phyloP scores from a whole-genome alignment of 2,797 vertebrate species.

The Propithecus perrieri region DNA sequence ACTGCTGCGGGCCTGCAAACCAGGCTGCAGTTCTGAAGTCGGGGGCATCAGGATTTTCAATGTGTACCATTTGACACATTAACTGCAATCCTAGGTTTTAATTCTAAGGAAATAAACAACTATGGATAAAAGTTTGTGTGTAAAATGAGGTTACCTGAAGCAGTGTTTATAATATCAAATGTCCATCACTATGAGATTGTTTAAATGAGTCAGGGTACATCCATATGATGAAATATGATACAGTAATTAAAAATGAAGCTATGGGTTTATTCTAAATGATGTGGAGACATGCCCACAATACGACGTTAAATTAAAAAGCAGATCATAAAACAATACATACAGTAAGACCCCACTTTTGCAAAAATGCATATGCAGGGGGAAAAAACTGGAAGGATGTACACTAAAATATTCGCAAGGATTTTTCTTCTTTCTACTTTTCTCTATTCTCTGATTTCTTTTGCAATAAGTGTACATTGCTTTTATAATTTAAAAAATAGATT shows the following conservation, averaged over 20 bases:
- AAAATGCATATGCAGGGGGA: background rate
- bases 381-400: background rate
- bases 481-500: background rate
- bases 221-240: background rate
- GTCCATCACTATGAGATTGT: background rate
- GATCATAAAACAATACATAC: background rate
- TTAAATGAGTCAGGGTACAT: background rate
- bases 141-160: background rate
- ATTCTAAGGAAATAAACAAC: background rate
- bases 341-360: background rate
- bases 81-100: background rate
- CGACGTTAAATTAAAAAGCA: background rate
- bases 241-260: background rate
- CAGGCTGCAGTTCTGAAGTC: background rate
- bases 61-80: background rate
- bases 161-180: background rate
- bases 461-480: background rate
- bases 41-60: background rate
- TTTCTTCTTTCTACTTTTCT: conserved; percentile 5
- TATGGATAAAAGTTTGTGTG: background rate
- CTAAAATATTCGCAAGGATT: background rate
- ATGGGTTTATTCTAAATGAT: background rate
- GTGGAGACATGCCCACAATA: background rate
- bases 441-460: conserved; percentile 1
- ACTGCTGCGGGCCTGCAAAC: too few relatives aligned